phyloP scores from a whole-genome alignment of 1,140 invertebrate species.

The Lordiphosa stackelbergi region DNA sequence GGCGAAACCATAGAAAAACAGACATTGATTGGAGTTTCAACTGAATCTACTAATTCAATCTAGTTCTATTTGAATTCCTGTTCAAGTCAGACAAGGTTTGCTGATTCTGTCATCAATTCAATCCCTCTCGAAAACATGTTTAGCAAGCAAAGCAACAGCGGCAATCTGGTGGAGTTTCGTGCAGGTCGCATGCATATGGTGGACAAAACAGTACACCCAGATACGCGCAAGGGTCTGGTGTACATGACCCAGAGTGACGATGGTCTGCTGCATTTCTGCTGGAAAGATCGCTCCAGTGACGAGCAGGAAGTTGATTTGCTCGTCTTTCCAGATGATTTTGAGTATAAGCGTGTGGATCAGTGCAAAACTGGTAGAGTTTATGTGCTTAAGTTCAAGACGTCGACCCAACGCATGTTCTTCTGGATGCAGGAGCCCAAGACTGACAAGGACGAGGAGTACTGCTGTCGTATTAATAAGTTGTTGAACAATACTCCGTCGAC shows the following conservation, averaged over 20 bases:
- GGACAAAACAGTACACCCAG: slow-evolving; percentile 95
- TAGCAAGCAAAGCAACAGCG: slow-evolving; percentile 84
- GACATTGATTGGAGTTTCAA: no score
- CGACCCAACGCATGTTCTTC: slow-evolving; percentile 94
- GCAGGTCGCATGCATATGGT: slow-evolving; percentile 98
- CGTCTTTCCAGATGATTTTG: slow-evolving; percentile 99
- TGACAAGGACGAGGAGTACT: slow-evolving; percentile 97
- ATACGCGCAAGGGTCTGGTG: slow-evolving; percentile 95
- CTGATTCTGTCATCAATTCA: no score
- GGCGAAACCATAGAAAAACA: no score
- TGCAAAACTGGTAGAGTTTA: slow-evolving; percentile 98
- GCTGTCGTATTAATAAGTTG: slow-evolving; percentile 94
- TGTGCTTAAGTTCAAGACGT: slow-evolving; percentile 97
- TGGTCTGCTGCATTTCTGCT: slow-evolving; percentile 97
- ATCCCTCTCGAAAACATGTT: no score
- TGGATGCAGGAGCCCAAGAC: slow-evolving; percentile 99
- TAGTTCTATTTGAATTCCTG: no score
- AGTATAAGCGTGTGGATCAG: slow-evolving; percentile 95
- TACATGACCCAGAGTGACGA: slow-evolving; percentile 98
- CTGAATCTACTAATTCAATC: no score
- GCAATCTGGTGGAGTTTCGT: slow-evolving; percentile 93
- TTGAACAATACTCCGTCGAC: slow-evolving; percentile 96
- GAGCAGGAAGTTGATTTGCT: slow-evolving; percentile 90
- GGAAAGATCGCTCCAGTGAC: slow-evolving; percentile 92
- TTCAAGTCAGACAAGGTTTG: no score